Evolutionary conservation across 1,140 invertebrate species (phyloP).

Genomic region (Streblospio benedicti): DNA sequence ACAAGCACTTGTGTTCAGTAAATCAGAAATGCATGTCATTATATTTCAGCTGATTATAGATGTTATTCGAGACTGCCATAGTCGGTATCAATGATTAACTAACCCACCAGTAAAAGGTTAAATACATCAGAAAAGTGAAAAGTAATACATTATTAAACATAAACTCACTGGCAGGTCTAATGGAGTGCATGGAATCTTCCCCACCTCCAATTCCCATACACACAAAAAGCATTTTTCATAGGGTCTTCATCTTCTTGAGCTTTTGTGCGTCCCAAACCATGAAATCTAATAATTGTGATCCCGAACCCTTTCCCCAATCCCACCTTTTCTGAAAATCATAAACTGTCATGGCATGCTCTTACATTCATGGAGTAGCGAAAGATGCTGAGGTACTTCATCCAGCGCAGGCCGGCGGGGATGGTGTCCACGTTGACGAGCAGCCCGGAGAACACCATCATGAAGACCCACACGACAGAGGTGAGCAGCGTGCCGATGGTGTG

Average conservation of each 20-base stretch:
- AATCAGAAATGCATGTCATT: too few relatives aligned
- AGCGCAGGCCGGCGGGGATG: constrained; percentile 36
- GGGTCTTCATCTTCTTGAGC: neutral
- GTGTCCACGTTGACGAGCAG: constrained; percentile 41
- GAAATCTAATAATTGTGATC: neutral
- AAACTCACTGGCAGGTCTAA: too few relatives aligned
- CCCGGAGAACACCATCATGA: constrained; percentile 48
- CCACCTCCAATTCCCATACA: neutral
- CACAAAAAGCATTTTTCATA: neutral
- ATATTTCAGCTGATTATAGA: too few relatives aligned
- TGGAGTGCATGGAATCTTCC: neutral
- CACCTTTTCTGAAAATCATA: neutral
- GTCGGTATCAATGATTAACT: too few relatives aligned
- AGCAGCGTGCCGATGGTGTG: constrained; percentile 40
- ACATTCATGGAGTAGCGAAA: constrained; percentile 42
- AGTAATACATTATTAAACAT: too few relatives aligned
- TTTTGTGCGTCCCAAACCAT: neutral
- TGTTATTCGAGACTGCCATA: too few relatives aligned
- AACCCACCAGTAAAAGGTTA: too few relatives aligned
- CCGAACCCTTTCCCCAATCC: neutral
- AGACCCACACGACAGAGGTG: constrained; percentile 36
- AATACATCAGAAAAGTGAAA: too few relatives aligned
- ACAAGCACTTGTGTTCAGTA: too few relatives aligned
- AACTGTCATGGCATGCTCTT: neutral
- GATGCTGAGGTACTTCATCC: constrained; percentile 42